phyloP scores from a whole-genome alignment of 1,140 invertebrate species.

The Drosophila obscura region DNA sequence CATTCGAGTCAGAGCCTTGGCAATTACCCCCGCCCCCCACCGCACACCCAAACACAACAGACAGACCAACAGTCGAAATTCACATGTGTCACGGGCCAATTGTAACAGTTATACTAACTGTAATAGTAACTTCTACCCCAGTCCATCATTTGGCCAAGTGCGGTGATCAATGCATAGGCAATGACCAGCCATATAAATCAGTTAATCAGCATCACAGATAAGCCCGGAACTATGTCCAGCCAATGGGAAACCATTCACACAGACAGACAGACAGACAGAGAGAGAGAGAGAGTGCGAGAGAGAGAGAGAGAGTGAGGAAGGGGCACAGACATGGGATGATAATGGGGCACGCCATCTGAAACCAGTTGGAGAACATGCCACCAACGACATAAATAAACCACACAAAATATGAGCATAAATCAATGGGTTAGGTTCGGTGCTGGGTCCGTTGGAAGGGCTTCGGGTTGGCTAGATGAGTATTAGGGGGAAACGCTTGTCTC shows the following conservation, averaged over 20 bases:
- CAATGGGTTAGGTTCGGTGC: constrained; percentile 39
- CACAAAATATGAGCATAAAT: constrained; percentile 76
- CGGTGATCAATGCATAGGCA: constrained; percentile 79
- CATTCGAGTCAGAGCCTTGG: constrained; percentile 27
- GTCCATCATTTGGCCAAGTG: constrained; percentile 32
- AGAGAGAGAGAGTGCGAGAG: no score
- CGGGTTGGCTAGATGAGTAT: background rate
- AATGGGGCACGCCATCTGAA: constrained; percentile 54
- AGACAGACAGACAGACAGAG: constrained; percentile 2
- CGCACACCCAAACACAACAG: background rate
- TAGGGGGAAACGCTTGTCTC: constrained; percentile 17
- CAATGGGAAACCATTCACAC: constrained; percentile 47
- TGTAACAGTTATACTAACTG: constrained; percentile 31
- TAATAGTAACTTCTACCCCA: constrained; percentile 20
- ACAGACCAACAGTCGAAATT: constrained; percentile 29
- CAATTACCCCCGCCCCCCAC: constrained; percentile 47
- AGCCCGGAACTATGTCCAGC: constrained; percentile 50
- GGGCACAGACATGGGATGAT: constrained; percentile 14
- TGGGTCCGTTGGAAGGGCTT: background rate
- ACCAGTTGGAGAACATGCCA: constrained; percentile 56
- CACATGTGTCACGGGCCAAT: constrained; percentile 54
- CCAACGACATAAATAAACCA: constrained; percentile 60
- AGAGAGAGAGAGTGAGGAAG: no score
- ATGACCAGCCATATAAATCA: constrained; percentile 75
- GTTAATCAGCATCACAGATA: constrained; percentile 78